Evolutionary conservation across 1,140 invertebrate species (phyloP), one percentile per base, ranked within the genome.

Genomic region (Planococcus citri): DNA sequence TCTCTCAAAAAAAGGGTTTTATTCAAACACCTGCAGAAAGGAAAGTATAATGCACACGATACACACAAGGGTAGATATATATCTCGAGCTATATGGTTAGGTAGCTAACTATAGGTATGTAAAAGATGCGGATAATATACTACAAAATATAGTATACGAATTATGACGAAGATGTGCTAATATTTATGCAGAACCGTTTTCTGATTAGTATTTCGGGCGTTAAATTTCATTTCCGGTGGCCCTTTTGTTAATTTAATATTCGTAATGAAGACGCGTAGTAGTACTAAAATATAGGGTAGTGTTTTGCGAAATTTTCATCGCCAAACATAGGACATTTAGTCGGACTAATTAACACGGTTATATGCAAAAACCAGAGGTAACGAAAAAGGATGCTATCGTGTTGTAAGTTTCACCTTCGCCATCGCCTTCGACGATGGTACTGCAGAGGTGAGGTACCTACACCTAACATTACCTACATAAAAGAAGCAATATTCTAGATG

Each of bases 231-330:
- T 51, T 51, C 41, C 41, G 41, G 10, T 20, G n/a, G 41, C n/a
- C 41, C n/a, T 51, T 51, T 51, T 51, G 41, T 51, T 51, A 17
- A 51, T 20, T 17, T 51, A 51, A 51, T 51, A 51, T 51, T 20
- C 41, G 41, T 51, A 51, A 51, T 51, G 41, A 51, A 51, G 41
- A 33, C 29, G n/a, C n/a, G n/a, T n/a, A n/a, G n/a, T n/a, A n/a
- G n/a, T n/a, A n/a, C n/a, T n/a, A n/a, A n/a, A n/a, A n/a, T n/a
- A 51, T 51, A 51, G 41, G n/a, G n/a, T n/a, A 14, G 41, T 14
- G 41, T 51, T 51, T 51, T 51, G n/a, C 17, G 41, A 51, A n/a
- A 51, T 51, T 51, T 20, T 51, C 41, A 20, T 51, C 12, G 10
- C 41, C 6, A 51, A 51, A 51, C 2, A 51, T 51, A 51, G 4